A percentile compares a stretch with the other conserved stretches of the same genome.
Evolutionary conservation across 2,888 invertebrate species (phyloP).

Genomic region (Pseudococcus longispinus): DNA sequence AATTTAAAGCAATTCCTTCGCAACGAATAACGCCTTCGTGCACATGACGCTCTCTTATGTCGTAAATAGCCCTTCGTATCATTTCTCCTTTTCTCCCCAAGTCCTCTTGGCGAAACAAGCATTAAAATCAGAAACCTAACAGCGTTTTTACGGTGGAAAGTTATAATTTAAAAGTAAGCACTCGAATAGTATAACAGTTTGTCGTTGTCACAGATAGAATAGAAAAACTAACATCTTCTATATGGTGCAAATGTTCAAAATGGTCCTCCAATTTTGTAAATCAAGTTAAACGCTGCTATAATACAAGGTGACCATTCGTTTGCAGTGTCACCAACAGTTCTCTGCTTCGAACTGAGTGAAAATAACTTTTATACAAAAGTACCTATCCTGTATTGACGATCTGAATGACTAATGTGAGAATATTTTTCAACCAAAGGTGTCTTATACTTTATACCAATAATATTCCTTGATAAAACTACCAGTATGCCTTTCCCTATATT

Average conservation of each 20-base stretch:
- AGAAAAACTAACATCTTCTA: not conserved
- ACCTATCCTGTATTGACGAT: not conserved
- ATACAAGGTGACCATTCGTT: constrained; percentile 18
- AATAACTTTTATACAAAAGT: not conserved
- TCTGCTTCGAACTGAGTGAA: not conserved
- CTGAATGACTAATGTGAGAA: not conserved
- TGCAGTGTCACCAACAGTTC: not conserved
- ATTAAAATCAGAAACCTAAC: constrained; percentile 29
- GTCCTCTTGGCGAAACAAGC: not conserved
- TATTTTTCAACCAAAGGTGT: not conserved
- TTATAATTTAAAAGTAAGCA: constrained; percentile 41
- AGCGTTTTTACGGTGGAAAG: not conserved
- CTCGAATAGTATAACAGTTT: constrained; percentile 4
- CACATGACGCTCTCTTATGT: not conserved
- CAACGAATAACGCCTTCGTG: not conserved
- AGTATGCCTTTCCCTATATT: not conserved
- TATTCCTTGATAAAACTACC: not conserved
- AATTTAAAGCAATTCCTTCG: not conserved
- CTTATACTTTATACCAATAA: not conserved
- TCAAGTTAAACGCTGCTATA: not conserved
- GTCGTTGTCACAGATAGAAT: constrained; percentile 31
- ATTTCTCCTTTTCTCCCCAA: not conserved
- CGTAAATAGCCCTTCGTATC: constrained; percentile 2
- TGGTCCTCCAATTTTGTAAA: constrained; percentile 33
- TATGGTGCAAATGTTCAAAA: not conserved